Evolutionary conservation across 2,888 invertebrate genomes (phyloP).

Genomic region (Amphimallon solstitiale): DNA sequence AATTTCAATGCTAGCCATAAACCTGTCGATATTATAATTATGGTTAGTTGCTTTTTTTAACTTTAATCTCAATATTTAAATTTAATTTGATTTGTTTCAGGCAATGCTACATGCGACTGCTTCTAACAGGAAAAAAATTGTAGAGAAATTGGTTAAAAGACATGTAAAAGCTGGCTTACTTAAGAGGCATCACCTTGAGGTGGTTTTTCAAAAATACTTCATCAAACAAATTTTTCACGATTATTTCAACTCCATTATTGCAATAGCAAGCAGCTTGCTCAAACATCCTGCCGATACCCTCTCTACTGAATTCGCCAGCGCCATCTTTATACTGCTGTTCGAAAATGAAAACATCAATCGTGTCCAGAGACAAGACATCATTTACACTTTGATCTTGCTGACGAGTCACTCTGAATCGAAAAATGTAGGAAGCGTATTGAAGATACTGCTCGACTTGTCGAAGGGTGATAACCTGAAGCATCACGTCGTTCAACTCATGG

Average conservation of each 20-base stretch:
- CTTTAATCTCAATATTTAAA: constrained; percentile 53
- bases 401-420: constrained; percentile 53
- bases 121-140: constrained; percentile 68
- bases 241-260: constrained; percentile 67
- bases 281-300: constrained; percentile 63
- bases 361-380: constrained; percentile 54
- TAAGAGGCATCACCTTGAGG: constrained; percentile 68
- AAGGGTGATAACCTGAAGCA: constrained; percentile 64
- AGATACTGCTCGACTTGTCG: constrained; percentile 51
- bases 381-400: constrained; percentile 54
- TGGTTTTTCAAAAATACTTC: constrained; percentile 68
- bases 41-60: constrained; percentile 59
- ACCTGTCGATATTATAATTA: constrained; percentile 72
- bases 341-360: constrained; percentile 51
- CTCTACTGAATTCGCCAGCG: constrained; percentile 69
- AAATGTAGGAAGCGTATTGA: constrained; percentile 51
- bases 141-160: constrained; percentile 72
- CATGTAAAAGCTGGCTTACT: constrained; percentile 71
- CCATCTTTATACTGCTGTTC: constrained; percentile 68
- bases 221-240: constrained; percentile 63
- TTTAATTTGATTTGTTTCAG: neutral
- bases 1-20: constrained; percentile 66
- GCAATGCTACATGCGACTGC: constrained; percentile 68
- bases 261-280: constrained; percentile 68
- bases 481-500: constrained; percentile 71